These are phyloP conservation scores for Acanthosepion pharaonis DNA, from an alignment of 2,888 invertebrate species.

Conservation along the genomic window DNA sequence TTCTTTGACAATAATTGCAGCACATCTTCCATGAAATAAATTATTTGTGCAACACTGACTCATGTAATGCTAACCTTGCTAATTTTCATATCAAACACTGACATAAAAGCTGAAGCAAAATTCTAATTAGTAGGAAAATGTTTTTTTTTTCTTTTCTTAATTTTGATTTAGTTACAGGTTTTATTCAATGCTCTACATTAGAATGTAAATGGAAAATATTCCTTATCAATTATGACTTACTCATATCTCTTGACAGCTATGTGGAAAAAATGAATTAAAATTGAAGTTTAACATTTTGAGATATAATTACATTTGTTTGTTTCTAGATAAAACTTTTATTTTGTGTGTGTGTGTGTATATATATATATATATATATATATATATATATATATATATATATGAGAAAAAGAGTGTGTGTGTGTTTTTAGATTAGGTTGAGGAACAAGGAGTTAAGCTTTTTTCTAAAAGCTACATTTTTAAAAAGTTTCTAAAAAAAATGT, in stretches of 20 bases:
- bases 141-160: background rate
- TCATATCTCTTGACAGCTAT: background rate
- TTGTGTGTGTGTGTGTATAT: too few relatives aligned
- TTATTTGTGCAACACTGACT: background rate
- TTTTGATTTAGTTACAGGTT: background rate
- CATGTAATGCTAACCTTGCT: background rate
- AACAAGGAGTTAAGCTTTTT: too few relatives aligned
- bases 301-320: background rate
- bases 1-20: background rate
- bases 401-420: too few relatives aligned
- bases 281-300: background rate
- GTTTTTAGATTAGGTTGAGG: too few relatives aligned
- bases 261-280: background rate
- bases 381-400: too few relatives aligned
- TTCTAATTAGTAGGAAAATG: conserved; percentile 9
- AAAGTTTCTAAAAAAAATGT: too few relatives aligned
- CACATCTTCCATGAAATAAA: background rate
- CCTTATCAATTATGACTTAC: background rate
- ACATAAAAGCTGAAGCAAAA: background rate
- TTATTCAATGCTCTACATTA: background rate
- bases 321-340: too few relatives aligned
- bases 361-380: too few relatives aligned
- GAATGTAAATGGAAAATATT: background rate
- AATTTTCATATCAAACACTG: background rate
- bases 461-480: too few relatives aligned